Conservation (phyloP, 2,888 invertebrate species). For the Dasysyrphus tricinctus region DNA sequence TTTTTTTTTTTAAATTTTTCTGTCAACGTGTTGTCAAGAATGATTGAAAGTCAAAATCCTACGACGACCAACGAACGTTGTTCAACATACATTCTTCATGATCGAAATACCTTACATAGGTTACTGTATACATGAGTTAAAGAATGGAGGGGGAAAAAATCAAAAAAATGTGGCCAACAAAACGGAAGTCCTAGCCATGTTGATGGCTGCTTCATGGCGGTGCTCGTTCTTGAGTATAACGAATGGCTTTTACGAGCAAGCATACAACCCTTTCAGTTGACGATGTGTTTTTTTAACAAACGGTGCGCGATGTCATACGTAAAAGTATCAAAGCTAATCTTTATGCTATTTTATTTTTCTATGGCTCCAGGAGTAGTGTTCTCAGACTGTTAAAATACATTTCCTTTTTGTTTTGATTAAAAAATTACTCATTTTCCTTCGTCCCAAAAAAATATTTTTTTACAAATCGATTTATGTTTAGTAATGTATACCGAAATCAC, state of each 20-base stretch:
- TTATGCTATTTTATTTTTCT: not conserved
- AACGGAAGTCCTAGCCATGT: slow-evolving; percentile 38
- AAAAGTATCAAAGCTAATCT: slow-evolving; percentile 26
- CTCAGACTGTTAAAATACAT: not conserved
- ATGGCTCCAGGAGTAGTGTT: not conserved
- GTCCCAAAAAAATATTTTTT: too few relatives aligned
- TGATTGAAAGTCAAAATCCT: slow-evolving; percentile 28
- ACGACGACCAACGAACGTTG: not conserved
- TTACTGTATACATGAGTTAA: not conserved
- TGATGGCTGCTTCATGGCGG: slow-evolving; percentile 37
- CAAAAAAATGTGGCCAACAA: not conserved
- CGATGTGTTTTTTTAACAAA: slow-evolving; percentile 7
- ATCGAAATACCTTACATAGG: not conserved
- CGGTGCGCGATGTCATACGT: not conserved
- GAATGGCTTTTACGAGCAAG: slow-evolving; percentile 40
- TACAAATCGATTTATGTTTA: too few relatives aligned
- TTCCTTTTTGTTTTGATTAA: not conserved
- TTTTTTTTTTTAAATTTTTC: slow-evolving; percentile 20
- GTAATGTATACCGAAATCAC: too few relatives aligned
- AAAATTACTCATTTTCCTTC: not conserved
- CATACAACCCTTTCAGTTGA: slow-evolving; percentile 7
- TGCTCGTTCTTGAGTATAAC: slow-evolving; percentile 42
- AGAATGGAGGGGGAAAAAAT: not conserved
- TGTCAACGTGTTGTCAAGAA: slow-evolving; percentile 28
- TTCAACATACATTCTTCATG: slow-evolving; percentile 7